Evolutionary conservation across 2,113 vertebrate genomes (phyloP).

Genomic region (Salminus brasiliensis): DNA sequence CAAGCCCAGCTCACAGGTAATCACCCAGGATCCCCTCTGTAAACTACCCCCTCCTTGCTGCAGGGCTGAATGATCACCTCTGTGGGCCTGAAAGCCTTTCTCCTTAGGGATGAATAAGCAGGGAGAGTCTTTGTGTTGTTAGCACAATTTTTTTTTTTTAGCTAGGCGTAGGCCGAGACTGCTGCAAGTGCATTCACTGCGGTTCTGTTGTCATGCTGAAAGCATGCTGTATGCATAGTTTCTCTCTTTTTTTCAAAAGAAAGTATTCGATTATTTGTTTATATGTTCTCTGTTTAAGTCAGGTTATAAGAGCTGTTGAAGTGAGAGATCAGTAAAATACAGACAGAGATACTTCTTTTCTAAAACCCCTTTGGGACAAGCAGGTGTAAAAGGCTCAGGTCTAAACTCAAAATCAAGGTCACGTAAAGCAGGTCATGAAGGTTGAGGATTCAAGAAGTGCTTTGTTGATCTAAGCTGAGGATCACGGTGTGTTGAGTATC

Average conservation of each 20-base stretch:
- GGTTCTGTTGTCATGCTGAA: neutral
- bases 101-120: slow-evolving; percentile 42
- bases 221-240: slow-evolving; percentile 8
- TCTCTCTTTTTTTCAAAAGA: slow-evolving; percentile 17
- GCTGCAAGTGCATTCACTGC: neutral
- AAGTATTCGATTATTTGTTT: slow-evolving; percentile 18
- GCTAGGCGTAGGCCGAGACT: slow-evolving; percentile 4
- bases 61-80: slow-evolving; percentile 29
- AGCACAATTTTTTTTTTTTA: slow-evolving; percentile 38
- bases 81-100: slow-evolving; percentile 41
- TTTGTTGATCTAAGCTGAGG: neutral
- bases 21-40: slow-evolving; percentile 36
- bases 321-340: slow-evolving; percentile 5
- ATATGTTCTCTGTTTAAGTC: no score
- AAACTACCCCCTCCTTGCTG: slow-evolving; percentile 32
- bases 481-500: neutral
- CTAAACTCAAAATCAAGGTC: neutral
- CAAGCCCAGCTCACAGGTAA: slow-evolving; percentile 25
- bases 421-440: neutral
- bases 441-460: neutral
- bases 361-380: neutral
- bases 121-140: slow-evolving; percentile 47
- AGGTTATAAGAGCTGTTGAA: slow-evolving; percentile 19
- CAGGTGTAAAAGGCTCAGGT: neutral
- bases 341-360: slow-evolving; percentile 26